Evolutionary conservation across 2,797 vertebrate species (phyloP).

Genomic region (Telmatherina bonti): DNA sequence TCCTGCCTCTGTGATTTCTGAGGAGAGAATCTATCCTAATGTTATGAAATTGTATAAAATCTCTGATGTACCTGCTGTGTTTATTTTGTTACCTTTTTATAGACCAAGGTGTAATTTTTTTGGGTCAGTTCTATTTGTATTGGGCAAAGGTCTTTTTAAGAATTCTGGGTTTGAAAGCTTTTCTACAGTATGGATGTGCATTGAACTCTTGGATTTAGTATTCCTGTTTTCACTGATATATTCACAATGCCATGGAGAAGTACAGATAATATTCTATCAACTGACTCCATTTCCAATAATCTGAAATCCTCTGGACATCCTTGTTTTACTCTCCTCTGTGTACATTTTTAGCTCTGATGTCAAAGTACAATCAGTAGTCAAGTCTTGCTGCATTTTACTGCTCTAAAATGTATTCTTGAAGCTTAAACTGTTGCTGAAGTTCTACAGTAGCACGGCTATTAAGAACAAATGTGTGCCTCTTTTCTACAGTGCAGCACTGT

Average conservation of each 20-base stretch:
- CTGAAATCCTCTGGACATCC: conserved; percentile 17
- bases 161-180: conserved; percentile 52
- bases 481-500: conserved; percentile 49
- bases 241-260: conserved; percentile 10
- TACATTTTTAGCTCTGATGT: conserved; percentile 39
- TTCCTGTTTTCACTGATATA: conserved; percentile 11
- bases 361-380: conserved; percentile 33
- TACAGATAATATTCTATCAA: background rate
- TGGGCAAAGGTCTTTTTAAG: conserved; percentile 56
- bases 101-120: conserved; percentile 47
- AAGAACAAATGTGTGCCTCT: conserved; percentile 59
- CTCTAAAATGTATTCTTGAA: conserved; percentile 26
- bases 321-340: conserved; percentile 19
- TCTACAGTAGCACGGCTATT: conserved; percentile 41
- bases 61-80: conserved; percentile 19
- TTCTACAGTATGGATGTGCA: conserved; percentile 64
- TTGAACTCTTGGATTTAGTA: conserved; percentile 17
- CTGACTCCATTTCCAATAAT: conserved; percentile 15
- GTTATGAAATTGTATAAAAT: conserved; percentile 25
- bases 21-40: conserved; percentile 21
- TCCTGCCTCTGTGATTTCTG: conserved; percentile 40
- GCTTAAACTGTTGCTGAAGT: conserved; percentile 53
- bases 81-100: conserved; percentile 62
- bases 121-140: conserved; percentile 53
- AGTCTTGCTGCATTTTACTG: conserved; percentile 31